Conservation (phyloP, 2,888 invertebrate genomes). For the Tachystola acroxantha region DNA sequence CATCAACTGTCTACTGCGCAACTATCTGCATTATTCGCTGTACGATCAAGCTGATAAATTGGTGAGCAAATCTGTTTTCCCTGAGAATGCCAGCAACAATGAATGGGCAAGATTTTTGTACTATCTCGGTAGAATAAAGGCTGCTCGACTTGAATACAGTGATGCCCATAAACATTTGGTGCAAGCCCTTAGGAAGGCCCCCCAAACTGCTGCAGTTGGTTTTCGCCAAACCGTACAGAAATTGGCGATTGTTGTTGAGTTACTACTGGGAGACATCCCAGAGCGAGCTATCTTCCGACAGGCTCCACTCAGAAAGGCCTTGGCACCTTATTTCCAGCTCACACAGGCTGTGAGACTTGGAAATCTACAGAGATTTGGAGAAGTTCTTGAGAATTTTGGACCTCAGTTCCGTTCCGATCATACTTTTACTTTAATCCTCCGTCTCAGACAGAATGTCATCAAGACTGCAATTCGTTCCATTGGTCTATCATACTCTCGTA, state of each 20-base stretch:
- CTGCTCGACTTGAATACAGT: conserved; percentile 98
- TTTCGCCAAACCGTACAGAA: conserved; percentile 99
- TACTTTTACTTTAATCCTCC: conserved; percentile 96
- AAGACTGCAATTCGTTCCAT: conserved; percentile 98
- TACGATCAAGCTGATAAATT: conserved; percentile 99
- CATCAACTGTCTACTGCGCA: conserved; percentile 95
- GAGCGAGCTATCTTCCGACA: conserved; percentile 97
- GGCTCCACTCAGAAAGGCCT: conserved; percentile 90
- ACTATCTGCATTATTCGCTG: conserved; percentile 96
- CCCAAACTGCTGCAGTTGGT: conserved; percentile 98
- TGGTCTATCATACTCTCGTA: conserved; percentile 96
- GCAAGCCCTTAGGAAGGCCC: conserved; percentile 97
- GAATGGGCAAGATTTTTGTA: conserved; percentile 99
- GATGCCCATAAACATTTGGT: conserved; percentile 98
- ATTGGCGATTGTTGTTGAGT: conserved; percentile 94
- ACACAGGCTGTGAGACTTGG: conserved; percentile 98
- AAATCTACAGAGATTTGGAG: conserved; percentile 95
- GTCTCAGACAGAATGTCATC: conserved; percentile 98
- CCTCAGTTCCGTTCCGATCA: conserved; percentile 95
- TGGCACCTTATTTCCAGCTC: conserved; percentile 97
- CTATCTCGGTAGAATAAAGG: conserved; percentile 98
- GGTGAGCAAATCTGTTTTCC: conserved; percentile 97
- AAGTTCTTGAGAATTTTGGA: conserved; percentile 93
- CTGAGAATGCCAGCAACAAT: conserved; percentile 98
- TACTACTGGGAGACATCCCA: conserved; percentile 97